Conservation (phyloP, 2,797 vertebrate genomes). For the Myotis daubentonii region DNA sequence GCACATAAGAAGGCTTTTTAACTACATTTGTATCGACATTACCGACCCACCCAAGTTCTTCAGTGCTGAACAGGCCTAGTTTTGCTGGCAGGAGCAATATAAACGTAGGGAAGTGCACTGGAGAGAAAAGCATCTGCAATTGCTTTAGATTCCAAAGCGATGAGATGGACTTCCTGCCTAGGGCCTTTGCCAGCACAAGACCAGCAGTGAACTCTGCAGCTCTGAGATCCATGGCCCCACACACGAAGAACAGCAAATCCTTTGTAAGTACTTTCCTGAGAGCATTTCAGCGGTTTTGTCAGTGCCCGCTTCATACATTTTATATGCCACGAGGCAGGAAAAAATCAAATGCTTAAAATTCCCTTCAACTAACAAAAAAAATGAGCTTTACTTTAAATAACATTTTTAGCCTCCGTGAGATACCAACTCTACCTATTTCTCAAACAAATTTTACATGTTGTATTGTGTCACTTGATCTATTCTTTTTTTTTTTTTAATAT, state of each 20-base stretch:
- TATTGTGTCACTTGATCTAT: background rate
- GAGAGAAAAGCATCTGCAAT: constrained; percentile 53
- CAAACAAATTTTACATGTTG: background rate
- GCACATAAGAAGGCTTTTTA: background rate
- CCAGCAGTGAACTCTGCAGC: background rate
- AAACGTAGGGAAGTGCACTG: background rate
- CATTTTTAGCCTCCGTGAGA: background rate
- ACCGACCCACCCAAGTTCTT: background rate
- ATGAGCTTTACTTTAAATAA: constrained; percentile 21
- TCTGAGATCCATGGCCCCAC: background rate
- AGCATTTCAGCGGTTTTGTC: background rate
- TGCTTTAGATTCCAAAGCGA: constrained; percentile 72
- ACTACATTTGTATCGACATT: background rate
- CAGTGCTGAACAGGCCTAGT: background rate
- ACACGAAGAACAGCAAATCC: constrained; percentile 27
- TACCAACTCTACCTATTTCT: background rate
- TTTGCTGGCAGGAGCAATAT: background rate
- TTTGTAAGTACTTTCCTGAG: constrained; percentile 17
- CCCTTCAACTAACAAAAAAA: constrained; percentile 17
- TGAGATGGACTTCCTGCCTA: constrained; percentile 42
- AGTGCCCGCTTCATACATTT: background rate
- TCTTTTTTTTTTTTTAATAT: too few relatives aligned
- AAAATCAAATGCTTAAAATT: constrained; percentile 22
- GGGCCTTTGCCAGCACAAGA: background rate
- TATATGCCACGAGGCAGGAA: background rate